Evolutionary conservation across 2,797 vertebrate species (phyloP).

Genomic region (Dryobates pubescens): DNA sequence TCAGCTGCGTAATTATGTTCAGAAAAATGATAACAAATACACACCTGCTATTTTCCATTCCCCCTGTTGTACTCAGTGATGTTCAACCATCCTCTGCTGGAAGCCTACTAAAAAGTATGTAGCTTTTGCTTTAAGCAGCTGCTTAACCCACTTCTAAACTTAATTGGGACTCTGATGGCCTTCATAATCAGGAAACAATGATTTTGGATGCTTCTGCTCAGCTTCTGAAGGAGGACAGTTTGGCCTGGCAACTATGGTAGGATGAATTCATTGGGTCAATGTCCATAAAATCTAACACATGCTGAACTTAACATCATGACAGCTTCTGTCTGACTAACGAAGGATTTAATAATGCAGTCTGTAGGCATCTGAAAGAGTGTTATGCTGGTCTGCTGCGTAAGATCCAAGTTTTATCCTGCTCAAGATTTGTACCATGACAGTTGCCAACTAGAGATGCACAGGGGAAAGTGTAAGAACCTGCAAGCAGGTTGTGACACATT

Average conservation of each 20-base stretch:
- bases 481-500: not conserved
- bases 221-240: not conserved
- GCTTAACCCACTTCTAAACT: not conserved
- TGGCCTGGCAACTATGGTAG: not conserved
- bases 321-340: not conserved
- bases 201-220: not conserved
- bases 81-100: not conserved
- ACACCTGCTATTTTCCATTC: slow-evolving; percentile 2
- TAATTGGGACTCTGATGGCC: not conserved
- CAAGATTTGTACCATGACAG: not conserved
- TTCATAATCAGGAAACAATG: not conserved
- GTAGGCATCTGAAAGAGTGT: not conserved
- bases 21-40: not conserved
- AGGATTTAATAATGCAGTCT: not conserved
- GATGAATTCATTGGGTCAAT: not conserved
- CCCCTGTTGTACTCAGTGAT: not conserved
- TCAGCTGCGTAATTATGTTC: not conserved
- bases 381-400: not conserved
- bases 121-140: not conserved
- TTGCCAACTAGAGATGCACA: not conserved
- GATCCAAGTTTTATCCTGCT: not conserved
- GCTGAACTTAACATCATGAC: not conserved
- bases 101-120: not conserved
- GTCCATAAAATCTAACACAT: not conserved
- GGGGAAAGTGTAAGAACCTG: not conserved